Evolutionary conservation across 2,113 vertebrate genomes (phyloP), one percentile per base, ranked within the genome.

Genomic region (Cathartes aura): DNA sequence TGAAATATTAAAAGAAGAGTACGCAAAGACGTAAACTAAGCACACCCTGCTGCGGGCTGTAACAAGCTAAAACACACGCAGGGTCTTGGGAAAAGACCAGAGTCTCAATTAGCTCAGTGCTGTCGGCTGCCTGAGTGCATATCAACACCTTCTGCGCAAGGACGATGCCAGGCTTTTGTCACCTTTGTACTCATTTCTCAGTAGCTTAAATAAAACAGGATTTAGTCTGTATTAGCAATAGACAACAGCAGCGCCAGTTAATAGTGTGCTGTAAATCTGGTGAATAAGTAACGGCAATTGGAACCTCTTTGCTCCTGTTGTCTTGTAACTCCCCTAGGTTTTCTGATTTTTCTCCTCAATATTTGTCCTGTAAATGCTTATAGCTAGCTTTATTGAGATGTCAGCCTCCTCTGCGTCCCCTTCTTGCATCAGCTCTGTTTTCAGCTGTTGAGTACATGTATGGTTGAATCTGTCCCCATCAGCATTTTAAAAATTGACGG

Each of bases 71-170:
- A 97, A 95, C 94, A 70, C 80, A 88, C 80, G n/a, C 74, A 78
- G n/a, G 36, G 56, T 86, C 86, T 82, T 76, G 96, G 92, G 95
- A 84, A 97, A 97, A 96, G 96, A 96, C 89, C 40, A 11, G 72
- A 56, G 63, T 91, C 87, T 93, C 81, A 96, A 95, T 95, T 94
- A 98, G 81, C 67, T 95, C 60, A 32, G 90, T 3, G 1, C 68
- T 82, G 79, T 40, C 13, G 42, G 64, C 67, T 45, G 34, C 74
- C 81, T 67, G 42, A 75, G 42, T 19, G 12, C 3, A 2, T 18
- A 27, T 94, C 64, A 18, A 74, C 66, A 50, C 89, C 66, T 82
- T 74, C 58, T 40, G 71, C 80, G 56, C 40, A 36, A 78, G 59
- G 87, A 53, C 9, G 13, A 29, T 58, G 45, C 72, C 66, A 32